phyloP scores from a whole-genome alignment of 2,888 invertebrate genomes.

The Rhagium mordax region DNA sequence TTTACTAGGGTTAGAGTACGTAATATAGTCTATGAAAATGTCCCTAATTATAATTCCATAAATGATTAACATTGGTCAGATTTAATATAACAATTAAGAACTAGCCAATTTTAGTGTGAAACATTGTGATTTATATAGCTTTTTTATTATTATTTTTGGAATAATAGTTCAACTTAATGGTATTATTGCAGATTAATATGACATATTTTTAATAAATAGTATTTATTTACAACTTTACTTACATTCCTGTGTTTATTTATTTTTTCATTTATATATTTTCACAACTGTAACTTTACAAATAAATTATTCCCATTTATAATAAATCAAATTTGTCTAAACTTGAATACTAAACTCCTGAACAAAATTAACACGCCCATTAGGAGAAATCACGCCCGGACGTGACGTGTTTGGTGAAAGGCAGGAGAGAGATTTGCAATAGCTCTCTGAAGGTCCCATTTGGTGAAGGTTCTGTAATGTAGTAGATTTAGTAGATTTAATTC shows the following conservation, averaged over 20 bases:
- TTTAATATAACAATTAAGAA: background rate
- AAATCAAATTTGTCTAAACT: no score
- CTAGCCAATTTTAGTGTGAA: background rate
- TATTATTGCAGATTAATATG: background rate
- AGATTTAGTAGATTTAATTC: no score
- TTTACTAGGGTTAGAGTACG: conserved; percentile 18
- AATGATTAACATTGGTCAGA: conserved; percentile 29
- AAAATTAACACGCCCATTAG: no score
- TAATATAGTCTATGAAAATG: conserved; percentile 40
- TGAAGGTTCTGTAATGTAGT: no score
- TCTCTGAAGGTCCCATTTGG: no score
- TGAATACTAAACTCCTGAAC: no score
- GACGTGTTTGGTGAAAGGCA: no score
- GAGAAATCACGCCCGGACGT: no score
- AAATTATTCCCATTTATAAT: no score
- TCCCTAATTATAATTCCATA: conserved; percentile 46
- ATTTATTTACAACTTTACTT: background rate
- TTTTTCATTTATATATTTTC: no score
- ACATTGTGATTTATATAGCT: background rate
- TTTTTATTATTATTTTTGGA: background rate
- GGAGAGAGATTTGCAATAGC: no score
- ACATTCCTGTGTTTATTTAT: background rate
- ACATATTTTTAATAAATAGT: background rate
- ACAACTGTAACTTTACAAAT: no score
- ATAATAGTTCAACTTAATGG: background rate